These are phyloP conservation scores for Theodoxus fluviatilis DNA, from an alignment of 2,888 invertebrate species.

Conservation along the genomic window DNA sequence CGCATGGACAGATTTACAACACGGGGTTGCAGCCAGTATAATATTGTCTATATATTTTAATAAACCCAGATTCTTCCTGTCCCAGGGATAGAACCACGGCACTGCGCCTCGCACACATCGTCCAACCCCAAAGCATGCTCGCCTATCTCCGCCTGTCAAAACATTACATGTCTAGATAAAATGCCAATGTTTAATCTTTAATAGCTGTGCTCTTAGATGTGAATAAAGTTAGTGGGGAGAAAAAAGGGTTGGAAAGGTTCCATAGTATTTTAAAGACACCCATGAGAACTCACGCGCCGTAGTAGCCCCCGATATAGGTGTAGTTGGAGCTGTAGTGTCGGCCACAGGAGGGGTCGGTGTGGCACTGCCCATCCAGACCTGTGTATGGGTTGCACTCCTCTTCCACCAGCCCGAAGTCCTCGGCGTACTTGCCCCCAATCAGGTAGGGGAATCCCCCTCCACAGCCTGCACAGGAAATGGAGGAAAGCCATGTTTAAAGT, in stretches of 20 bases:
- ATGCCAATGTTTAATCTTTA: no score
- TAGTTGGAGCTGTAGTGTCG: conserved; percentile 67
- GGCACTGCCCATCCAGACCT: conserved; percentile 62
- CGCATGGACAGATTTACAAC: no score
- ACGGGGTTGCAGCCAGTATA: no score
- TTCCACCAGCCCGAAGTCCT: conserved; percentile 67
- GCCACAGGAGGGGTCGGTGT: conserved; percentile 55
- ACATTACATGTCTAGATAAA: background rate
- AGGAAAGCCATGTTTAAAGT: no score
- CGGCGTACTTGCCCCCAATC: conserved; percentile 64
- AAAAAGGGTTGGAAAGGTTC: background rate
- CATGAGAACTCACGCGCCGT: conserved; percentile 63
- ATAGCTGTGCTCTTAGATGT: background rate
- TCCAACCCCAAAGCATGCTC: no score
- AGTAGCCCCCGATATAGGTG: conserved; percentile 68
- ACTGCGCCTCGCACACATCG: no score
- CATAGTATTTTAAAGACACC: background rate
- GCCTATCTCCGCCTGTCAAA: no score
- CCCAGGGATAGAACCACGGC: no score
- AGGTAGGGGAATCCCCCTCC: conserved; percentile 63
- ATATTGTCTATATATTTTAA: no score
- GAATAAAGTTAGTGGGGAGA: background rate
- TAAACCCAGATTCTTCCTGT: no score
- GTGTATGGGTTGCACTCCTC: conserved; percentile 68
- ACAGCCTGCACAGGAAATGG: conserved; percentile 54